phyloP scores from a whole-genome alignment of 2,888 invertebrate genomes.

The Chymomyza procnemis region DNA sequence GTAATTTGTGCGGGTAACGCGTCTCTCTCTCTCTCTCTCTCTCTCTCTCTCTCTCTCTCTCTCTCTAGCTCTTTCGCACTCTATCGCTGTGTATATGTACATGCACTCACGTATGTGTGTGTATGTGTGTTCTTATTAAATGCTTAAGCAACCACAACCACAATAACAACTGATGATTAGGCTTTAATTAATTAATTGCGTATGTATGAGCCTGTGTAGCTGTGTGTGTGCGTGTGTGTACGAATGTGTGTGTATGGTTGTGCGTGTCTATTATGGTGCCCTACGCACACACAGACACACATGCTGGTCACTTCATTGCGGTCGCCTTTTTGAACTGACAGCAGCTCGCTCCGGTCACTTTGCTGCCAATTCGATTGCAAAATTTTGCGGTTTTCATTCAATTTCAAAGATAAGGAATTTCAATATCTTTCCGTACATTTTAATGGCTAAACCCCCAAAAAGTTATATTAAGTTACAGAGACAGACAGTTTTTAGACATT shows the following conservation, averaged over 20 bases:
- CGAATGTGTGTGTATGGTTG: neutral
- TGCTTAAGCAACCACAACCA: slow-evolving; percentile 9
- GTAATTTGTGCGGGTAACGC: slow-evolving; percentile 37
- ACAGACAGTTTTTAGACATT: neutral
- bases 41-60: too few relatives aligned
- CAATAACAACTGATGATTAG: slow-evolving; percentile 53
- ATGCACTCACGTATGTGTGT: neutral
- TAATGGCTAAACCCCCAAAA: neutral
- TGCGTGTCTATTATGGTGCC: neutral
- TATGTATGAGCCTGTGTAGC: neutral
- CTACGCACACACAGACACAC: neutral
- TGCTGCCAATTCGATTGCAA: slow-evolving; percentile 39
- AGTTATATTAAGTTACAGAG: neutral
- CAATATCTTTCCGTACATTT: neutral
- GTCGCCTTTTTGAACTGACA: neutral
- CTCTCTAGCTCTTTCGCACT: too few relatives aligned
- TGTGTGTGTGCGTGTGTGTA: neutral
- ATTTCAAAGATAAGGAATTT: slow-evolving; percentile 54
- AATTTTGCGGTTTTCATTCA: slow-evolving; percentile 50
- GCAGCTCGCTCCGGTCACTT: neutral
- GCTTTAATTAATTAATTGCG: slow-evolving; percentile 68
- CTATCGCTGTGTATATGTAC: neutral
- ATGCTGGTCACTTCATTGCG: neutral
- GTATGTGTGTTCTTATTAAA: neutral
- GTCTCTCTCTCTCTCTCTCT: too few relatives aligned